These are phyloP conservation scores for Laspeyria flexula DNA, from an alignment of 2,888 invertebrate species.

Conservation along the genomic window DNA sequence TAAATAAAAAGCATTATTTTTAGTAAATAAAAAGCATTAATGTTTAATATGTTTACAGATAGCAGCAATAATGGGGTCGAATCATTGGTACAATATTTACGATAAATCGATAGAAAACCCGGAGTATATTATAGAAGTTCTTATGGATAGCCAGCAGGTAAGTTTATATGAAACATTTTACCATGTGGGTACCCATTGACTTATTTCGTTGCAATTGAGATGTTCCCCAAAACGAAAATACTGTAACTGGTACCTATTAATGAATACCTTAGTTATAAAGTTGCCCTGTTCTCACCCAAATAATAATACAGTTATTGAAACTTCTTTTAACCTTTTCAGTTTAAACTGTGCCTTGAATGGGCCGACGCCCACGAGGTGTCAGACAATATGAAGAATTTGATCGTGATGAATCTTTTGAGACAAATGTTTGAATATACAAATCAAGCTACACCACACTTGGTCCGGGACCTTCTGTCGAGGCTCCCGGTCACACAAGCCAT, in stretches of 20 bases:
- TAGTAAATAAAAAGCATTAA: not conserved
- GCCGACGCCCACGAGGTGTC: conserved; percentile 87
- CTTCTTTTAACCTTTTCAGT: no score
- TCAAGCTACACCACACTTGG: conserved; percentile 71
- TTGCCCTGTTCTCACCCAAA: no score
- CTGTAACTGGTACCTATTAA: no score
- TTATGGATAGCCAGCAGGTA: conserved; percentile 86
- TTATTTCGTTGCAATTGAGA: no score
- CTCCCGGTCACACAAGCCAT: conserved; percentile 87
- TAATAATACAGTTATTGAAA: no score
- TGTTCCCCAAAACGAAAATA: no score
- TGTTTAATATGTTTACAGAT: conserved; percentile 70
- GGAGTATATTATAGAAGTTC: conserved; percentile 80
- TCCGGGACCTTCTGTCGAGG: conserved; percentile 85
- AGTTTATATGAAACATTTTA: not conserved
- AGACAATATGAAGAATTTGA: conserved; percentile 83
- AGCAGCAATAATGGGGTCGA: conserved; percentile 81
- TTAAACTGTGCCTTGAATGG: conserved; percentile 89
- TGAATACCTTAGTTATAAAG: no score
- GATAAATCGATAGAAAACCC: conserved; percentile 84
- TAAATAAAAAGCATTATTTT: not conserved
- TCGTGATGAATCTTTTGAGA: conserved; percentile 83
- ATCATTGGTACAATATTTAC: conserved; percentile 87
- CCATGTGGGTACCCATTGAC: not conserved
- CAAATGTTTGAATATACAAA: conserved; percentile 85